A percentile compares a stretch with the other conserved stretches of the same genome.
Conservation (phyloP, 1,140 invertebrate species). For the Trichonephila inaurata region DNA sequence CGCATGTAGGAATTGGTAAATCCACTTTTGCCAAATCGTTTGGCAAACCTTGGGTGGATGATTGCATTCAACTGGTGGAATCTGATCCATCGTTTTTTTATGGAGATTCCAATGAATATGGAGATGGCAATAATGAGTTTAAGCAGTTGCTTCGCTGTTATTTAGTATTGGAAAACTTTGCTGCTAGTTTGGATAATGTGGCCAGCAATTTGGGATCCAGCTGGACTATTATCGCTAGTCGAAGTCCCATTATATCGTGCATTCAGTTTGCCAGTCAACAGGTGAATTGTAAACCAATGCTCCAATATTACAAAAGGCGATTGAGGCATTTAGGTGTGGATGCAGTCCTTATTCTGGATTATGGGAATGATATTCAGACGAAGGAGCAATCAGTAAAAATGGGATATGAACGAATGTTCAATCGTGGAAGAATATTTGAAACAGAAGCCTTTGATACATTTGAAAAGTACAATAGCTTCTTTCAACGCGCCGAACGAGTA, state of each 20-base stretch:
- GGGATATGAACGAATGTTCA: not conserved
- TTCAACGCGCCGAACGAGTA: not conserved
- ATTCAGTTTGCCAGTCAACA: not conserved
- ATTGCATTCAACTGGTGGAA: not conserved
- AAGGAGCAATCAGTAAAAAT: not conserved
- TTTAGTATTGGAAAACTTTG: not conserved
- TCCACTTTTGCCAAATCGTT: not conserved
- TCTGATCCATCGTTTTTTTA: not conserved
- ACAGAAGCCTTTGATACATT: not conserved
- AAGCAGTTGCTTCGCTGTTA: not conserved
- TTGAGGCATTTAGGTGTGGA: not conserved
- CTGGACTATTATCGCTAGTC: not conserved
- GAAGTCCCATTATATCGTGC: not conserved
- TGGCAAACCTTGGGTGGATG: not conserved
- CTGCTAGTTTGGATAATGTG: not conserved
- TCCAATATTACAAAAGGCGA: not conserved
- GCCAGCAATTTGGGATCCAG: too few relatives aligned
- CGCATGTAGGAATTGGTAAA: not conserved
- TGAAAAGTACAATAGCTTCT: not conserved
- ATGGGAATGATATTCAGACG: not conserved
- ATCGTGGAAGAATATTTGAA: not conserved
- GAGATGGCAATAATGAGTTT: not conserved
- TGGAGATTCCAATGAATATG: not conserved
- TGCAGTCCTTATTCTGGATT: not conserved
- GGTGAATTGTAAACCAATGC: not conserved